These are phyloP conservation scores for Eumerus sabulonum DNA, from an alignment of 2,888 invertebrate genomes.

Conservation along the genomic window DNA sequence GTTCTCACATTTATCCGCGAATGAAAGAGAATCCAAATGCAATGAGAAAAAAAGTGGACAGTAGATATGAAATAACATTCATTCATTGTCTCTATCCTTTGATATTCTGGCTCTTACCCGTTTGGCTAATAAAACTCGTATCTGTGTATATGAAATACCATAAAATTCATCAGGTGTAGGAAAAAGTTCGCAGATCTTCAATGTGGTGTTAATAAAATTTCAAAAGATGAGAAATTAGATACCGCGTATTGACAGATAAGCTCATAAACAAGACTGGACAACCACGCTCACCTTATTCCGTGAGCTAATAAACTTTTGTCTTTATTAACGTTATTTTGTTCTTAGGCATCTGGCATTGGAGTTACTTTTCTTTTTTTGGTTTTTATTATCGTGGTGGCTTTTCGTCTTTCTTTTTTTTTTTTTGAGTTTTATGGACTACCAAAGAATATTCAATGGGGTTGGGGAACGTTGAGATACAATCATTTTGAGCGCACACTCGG, in stretches of 20 bases:
- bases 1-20: too few species aligned
- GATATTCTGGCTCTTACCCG: constrained; percentile 10
- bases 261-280: constrained; percentile 33
- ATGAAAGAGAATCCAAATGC: neutral
- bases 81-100: neutral
- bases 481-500: too few species aligned
- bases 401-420: too few species aligned
- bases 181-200: constrained; percentile 48
- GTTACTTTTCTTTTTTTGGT: constrained; percentile 3
- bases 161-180: constrained; percentile 42
- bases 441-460: too few species aligned
- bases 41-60: neutral
- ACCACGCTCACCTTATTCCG: constrained; percentile 16
- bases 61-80: constrained; percentile 12
- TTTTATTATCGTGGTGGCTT: too few species aligned
- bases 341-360: neutral
- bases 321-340: constrained; percentile 14
- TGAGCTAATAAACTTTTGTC: constrained; percentile 36
- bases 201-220: constrained; percentile 36
- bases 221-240: constrained; percentile 29
- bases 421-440: too few species aligned
- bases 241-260: constrained; percentile 25
- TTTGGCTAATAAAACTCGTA: constrained; percentile 34
- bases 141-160: constrained; percentile 21
- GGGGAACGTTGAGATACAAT: too few species aligned